Percentiles rank a stretch among this genome's conserved stretches.
phyloP scores from a whole-genome alignment of 2,113 vertebrate genomes.

The Syngnathus typhle region DNA sequence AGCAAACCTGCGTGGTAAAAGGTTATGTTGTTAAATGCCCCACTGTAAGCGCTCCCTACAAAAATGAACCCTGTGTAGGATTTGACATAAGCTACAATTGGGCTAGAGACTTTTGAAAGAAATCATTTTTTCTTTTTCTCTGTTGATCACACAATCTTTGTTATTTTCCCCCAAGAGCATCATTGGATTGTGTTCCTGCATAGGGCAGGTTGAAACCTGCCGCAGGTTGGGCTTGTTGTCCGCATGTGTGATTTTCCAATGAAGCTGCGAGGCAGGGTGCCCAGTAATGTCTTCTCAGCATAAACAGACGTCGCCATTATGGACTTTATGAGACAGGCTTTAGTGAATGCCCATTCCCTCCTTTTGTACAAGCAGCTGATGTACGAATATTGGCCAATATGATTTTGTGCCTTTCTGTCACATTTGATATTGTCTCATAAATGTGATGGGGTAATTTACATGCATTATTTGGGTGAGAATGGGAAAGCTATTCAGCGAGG shows the following conservation, averaged over 20 bases:
- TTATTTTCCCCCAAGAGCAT: constrained; percentile 23
- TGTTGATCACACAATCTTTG: neutral
- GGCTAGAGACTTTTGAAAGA: neutral
- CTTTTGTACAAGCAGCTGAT: constrained; percentile 42
- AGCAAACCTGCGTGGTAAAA: neutral
- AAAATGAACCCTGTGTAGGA: constrained; percentile 23
- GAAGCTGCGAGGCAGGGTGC: constrained; percentile 28
- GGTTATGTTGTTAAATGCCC: neutral
- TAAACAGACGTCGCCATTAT: constrained; percentile 28
- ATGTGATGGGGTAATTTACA: constrained; percentile 68
- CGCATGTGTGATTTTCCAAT: constrained; percentile 44
- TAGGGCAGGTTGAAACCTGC: constrained; percentile 19
- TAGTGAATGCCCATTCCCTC: constrained; percentile 40
- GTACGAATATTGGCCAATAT: constrained; percentile 59
- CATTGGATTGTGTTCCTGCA: constrained; percentile 27
- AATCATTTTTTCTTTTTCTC: neutral
- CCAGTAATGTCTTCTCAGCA: constrained; percentile 28
- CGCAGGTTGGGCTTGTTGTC: constrained; percentile 34
- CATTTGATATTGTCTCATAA: constrained; percentile 61
- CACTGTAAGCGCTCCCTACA: constrained; percentile 15
- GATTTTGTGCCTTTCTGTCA: constrained; percentile 65
- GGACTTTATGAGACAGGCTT: constrained; percentile 36
- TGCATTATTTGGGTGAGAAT: constrained; percentile 60
- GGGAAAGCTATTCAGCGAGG: constrained; percentile 57
- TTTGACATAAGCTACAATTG: constrained; percentile 9